A percentile compares a stretch with the other conserved stretches of the same genome.
Evolutionary conservation across 2,888 invertebrate genomes (phyloP).

Genomic region (Trisateles emortualis): DNA sequence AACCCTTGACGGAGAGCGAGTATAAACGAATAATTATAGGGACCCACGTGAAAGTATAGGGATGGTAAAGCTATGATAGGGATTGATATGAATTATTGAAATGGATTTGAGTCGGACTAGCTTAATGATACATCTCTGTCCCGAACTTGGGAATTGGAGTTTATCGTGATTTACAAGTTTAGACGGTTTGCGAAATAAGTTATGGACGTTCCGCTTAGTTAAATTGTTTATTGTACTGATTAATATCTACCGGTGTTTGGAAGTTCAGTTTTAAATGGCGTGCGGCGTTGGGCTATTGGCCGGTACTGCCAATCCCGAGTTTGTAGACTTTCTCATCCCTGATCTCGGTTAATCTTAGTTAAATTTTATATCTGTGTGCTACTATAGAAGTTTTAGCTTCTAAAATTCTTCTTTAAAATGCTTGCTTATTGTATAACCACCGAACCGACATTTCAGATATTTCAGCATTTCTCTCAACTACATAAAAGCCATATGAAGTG

Average conservation of each 20-base stretch:
- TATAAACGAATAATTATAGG: constrained; percentile 78
- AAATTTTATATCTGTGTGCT: no score
- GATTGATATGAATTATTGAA: constrained; percentile 69
- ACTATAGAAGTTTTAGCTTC: no score
- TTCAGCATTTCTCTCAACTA: not conserved
- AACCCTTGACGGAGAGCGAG: constrained; percentile 66
- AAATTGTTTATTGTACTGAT: constrained; percentile 39
- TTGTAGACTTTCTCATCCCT: no score
- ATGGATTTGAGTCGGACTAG: constrained; percentile 59
- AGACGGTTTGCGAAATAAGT: constrained; percentile 40
- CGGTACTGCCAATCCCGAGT: not conserved
- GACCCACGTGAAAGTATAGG: constrained; percentile 62
- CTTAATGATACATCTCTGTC: constrained; percentile 66
- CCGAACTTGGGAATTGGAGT: constrained; percentile 50
- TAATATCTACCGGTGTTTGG: constrained; percentile 2
- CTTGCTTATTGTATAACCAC: no score
- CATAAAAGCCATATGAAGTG: constrained; percentile 13
- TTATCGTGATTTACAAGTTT: constrained; percentile 54
- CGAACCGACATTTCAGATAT: no score
- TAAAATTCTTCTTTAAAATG: no score
- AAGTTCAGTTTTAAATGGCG: constrained; percentile 11
- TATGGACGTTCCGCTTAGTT: constrained; percentile 34
- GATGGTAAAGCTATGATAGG: constrained; percentile 52
- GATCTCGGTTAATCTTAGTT: no score
- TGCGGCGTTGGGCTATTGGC: constrained; percentile 5